Percentiles rank a stretch among this genome's conserved stretches.
These are phyloP conservation scores for Globodera ellingtonae DNA, from an alignment of 1,140 invertebrate genomes.

Conservation along the genomic window DNA sequence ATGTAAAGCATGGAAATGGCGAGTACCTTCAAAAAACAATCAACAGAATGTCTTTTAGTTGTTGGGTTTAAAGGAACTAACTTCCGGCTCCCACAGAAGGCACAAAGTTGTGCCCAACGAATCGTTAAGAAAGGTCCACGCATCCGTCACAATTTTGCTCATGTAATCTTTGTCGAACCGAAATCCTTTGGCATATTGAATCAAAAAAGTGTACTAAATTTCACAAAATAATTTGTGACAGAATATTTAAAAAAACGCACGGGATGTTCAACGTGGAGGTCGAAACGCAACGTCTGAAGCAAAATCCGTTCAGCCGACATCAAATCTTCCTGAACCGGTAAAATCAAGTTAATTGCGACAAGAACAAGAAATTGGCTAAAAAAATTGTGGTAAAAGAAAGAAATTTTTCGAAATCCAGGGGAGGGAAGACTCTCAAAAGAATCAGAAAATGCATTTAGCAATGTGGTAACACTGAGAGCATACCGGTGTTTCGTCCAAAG, in stretches of 20 bases:
- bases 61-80: conserved; percentile 65
- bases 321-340: conserved; percentile 79
- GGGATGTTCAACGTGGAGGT: conserved; percentile 95
- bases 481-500: conserved; percentile 49
- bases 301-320: conserved; percentile 95
- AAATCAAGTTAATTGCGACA: neutral
- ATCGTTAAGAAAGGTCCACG: conserved; percentile 99
- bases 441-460: neutral
- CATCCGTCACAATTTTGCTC: conserved; percentile 97
- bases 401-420: too few relatives aligned
- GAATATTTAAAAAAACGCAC: neutral
- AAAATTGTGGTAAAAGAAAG: too few relatives aligned
- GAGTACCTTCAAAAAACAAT: conserved; percentile 51
- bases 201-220: conserved; percentile 78
- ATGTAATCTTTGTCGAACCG: conserved; percentile 85
- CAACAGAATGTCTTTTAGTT: too few relatives aligned
- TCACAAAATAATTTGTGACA: neutral
- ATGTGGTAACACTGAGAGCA: neutral
- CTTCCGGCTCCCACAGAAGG: conserved; percentile 98
- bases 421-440: too few relatives aligned
- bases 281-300: conserved; percentile 97
- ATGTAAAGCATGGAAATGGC: conserved; percentile 59
- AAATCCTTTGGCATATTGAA: conserved; percentile 95
- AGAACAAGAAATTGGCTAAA: neutral
- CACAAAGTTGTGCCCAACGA: conserved; percentile 93